These are phyloP conservation scores for Aelia acuminata DNA, from an alignment of 2,888 invertebrate genomes.

Conservation along the genomic window DNA sequence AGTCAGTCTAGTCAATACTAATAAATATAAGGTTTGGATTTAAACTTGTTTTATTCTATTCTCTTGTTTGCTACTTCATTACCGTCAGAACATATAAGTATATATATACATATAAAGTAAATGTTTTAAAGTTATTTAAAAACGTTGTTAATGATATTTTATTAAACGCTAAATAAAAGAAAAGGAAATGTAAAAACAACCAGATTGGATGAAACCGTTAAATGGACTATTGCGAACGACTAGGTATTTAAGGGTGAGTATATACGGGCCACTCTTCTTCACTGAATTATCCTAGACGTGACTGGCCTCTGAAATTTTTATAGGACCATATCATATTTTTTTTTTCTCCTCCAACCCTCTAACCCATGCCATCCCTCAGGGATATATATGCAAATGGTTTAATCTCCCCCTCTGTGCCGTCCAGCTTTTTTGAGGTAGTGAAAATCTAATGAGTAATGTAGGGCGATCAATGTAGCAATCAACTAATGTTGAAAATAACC, in stretches of 20 bases:
- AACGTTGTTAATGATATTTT: no score
- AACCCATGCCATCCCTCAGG: slow-evolving; percentile 1
- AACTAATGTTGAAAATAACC: slow-evolving; percentile 19
- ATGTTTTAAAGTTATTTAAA: no score
- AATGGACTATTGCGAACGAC: neutral
- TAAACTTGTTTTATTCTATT: no score
- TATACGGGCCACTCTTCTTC: neutral
- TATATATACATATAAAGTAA: no score
- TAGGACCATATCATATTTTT: slow-evolving; percentile 21
- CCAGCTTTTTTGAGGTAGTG: slow-evolving; percentile 4
- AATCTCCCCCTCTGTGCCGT: neutral
- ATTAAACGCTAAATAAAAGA: neutral
- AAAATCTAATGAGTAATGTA: slow-evolving; percentile 35
- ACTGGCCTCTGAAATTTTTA: slow-evolving; percentile 28
- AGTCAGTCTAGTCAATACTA: no score
- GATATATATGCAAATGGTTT: slow-evolving; percentile 32
- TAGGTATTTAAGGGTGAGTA: slow-evolving; percentile 1
- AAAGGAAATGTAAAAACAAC: neutral
- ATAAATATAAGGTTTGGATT: no score
- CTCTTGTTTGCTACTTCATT: no score
- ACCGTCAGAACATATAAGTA: no score
- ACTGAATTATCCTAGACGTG: slow-evolving; percentile 18
- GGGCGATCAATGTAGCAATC: slow-evolving; percentile 30
- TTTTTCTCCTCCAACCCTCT: neutral
- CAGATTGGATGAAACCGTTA: neutral